Evolutionary conservation across 2,113 vertebrate species (phyloP), one percentile per base, ranked within the genome.

Genomic region (Cricetomys ansorgei): DNA sequence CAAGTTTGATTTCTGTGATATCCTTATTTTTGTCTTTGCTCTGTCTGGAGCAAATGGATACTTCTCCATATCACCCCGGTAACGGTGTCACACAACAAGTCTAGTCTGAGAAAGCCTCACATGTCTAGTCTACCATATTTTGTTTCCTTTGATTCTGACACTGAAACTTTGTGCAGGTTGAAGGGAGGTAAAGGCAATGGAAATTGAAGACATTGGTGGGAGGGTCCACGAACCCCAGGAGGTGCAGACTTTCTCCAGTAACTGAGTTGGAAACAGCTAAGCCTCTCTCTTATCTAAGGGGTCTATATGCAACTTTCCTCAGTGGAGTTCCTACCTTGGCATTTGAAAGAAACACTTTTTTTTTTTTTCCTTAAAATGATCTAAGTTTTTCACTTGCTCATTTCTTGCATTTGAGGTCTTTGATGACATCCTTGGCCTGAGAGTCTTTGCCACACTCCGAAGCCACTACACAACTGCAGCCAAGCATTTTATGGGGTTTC

Each of bases 201-300:
- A 10, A 6, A 11, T 12, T 8, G 0, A 27, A 6, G 7, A 77
- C 48, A 37, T 21, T 57, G 53, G 45, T 9, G 27, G n/a, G 21
- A 70, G 19, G 43, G 27, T 9, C 57, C n/a, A 3, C 50, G 25
- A 21, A 77, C 7, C 29, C 5, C 72, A 17, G 40, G 70, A 37
- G 70, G 55, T 16, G 16, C 62, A 93, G 69, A 91, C 70, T 9
- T 62, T 25, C 8, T 37, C 19, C 53, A 34, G 12, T 10, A 15
- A 29, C 55, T 72, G 62, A 70, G 40, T 25, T 59, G 62, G 55
- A 73, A 40, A 73, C 6, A 9, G 45, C 40, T 29, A 2, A 40
- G 16, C 64, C 48, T 31, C 70, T 72, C 53, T 65, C 72, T 86
- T 40, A 45, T 55, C 29, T n/a, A 34, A 8, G 15, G 15, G 4